Base-by-base conservation (phyloP, 2,113 vertebrate species). In the Hymenochirus boettgeri region DNA sequence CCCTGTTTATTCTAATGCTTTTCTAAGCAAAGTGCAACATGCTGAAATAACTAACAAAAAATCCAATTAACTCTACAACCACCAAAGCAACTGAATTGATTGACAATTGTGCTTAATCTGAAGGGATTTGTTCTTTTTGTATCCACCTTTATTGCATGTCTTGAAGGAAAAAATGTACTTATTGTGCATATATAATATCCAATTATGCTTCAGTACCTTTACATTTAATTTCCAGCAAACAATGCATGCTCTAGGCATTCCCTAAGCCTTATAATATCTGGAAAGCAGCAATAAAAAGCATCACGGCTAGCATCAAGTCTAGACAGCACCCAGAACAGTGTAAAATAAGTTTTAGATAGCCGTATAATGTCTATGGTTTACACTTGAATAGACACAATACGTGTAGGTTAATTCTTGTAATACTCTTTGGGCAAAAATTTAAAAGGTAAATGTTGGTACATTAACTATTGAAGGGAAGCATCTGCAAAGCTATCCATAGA, bases 191-290 rank as follows among this genome's bases (percentile, higher is more conserved):
- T 65, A 65, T 33, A 65, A 57, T 56, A 65, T 65, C 52, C 52
- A 65, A 57, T 65, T 56, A 65, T 56, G 62, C 62, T 65, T 24
- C 62, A 65, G 50, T 57, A 65, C 53, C 13, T 57, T 56, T 47
- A 57, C 55, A 48, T 65, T 47, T 57, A 56, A 26, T 37, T 62
- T 31, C 50, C 48, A 37, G 22, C 37, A 56, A 22, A 65, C 62
- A 57, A 57, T 11, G 9, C 35, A 56, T 56, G 35, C 37, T 54
- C 19, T 24, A 19, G 35, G 37, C 51, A 45, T 64, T 64, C 26
- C 51, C 42, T 56, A 37, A 46, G 52, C 51, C 27, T 56, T 31
- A 23, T 56, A 55, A 64, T 45, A 46, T 39, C 52, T 22, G 19
- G 46, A 29, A 51, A 26, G 61, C n/a, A 25, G 24, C 19, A 53